phyloP scores from a whole-genome alignment of 2,797 vertebrate genomes.

The Semotilus atromaculatus region DNA sequence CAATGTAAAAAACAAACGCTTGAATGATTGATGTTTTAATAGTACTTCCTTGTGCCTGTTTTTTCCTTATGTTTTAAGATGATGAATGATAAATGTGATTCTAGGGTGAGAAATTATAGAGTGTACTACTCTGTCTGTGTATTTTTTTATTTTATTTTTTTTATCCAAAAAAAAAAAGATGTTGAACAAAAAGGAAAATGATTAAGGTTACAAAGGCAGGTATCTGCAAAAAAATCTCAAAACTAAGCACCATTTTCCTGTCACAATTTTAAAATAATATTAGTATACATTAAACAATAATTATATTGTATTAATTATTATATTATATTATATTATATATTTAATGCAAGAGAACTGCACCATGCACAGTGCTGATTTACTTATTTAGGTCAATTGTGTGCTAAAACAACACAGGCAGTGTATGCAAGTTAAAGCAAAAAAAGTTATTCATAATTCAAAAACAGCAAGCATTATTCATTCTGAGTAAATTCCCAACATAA shows the following conservation, averaged over 20 bases:
- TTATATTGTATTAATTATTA: not conserved
- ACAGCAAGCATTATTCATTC: not conserved
- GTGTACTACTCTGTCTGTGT: not conserved
- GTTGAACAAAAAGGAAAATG: slow-evolving; percentile 3
- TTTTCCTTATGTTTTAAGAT: slow-evolving; percentile 21
- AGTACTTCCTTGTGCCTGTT: not conserved
- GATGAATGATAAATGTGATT: slow-evolving; percentile 19
- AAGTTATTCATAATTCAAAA: not conserved
- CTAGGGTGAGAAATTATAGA: not conserved
- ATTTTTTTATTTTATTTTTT: not conserved
- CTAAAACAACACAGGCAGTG: not conserved
- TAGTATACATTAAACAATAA: not conserved
- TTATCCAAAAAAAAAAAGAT: not conserved
- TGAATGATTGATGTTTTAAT: slow-evolving; percentile 31
- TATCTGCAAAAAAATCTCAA: not conserved
- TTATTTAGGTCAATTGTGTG: not conserved
- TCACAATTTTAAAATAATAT: not conserved
- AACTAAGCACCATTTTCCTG: not conserved
- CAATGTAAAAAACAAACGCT: slow-evolving; percentile 15
- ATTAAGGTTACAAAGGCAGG: not conserved
- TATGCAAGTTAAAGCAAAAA: not conserved
- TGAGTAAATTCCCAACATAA: not conserved
- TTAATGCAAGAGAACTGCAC: not conserved
- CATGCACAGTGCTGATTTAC: not conserved
- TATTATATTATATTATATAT: not conserved